Conservation (phyloP, 2,888 invertebrate genomes). For the Patella pellucida region DNA sequence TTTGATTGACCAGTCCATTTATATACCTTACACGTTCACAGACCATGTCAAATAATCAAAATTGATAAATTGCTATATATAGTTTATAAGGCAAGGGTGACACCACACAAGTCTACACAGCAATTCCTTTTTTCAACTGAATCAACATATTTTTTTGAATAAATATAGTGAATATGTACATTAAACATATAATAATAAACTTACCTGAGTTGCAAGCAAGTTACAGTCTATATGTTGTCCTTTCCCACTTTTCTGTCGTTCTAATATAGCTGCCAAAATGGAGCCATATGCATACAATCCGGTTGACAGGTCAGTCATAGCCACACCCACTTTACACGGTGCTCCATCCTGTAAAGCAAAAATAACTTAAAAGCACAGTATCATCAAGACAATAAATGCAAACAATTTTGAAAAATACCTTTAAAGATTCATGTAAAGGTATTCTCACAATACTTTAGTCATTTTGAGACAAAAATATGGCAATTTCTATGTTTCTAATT, state of each 20-base stretch:
- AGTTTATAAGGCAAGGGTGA: no score
- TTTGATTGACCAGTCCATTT: no score
- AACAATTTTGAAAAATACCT: background rate
- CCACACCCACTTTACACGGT: constrained; percentile 92
- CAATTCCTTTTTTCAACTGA: no score
- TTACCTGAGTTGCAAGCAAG: constrained; percentile 88
- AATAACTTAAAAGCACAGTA: background rate
- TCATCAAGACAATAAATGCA: background rate
- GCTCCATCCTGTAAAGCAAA: constrained; percentile 74
- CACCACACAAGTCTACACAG: no score
- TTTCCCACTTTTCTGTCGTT: constrained; percentile 81
- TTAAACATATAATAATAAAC: constrained; percentile 16
- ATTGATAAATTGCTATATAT: no score
- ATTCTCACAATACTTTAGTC: no score
- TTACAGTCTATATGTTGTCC: constrained; percentile 96
- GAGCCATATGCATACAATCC: constrained; percentile 96
- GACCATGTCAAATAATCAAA: no score
- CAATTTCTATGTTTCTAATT: no score
- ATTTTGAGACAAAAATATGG: no score
- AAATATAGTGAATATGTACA: background rate
- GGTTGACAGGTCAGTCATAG: constrained; percentile 92
- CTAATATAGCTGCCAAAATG: constrained; percentile 89
- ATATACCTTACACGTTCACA: no score
- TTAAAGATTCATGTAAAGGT: background rate
- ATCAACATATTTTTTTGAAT: no score